A percentile compares a stretch with the other conserved stretches of the same genome.
phyloP scores from a whole-genome alignment of 53 echinoderm and acorn worm species.

The Glandiceps talaboti region DNA sequence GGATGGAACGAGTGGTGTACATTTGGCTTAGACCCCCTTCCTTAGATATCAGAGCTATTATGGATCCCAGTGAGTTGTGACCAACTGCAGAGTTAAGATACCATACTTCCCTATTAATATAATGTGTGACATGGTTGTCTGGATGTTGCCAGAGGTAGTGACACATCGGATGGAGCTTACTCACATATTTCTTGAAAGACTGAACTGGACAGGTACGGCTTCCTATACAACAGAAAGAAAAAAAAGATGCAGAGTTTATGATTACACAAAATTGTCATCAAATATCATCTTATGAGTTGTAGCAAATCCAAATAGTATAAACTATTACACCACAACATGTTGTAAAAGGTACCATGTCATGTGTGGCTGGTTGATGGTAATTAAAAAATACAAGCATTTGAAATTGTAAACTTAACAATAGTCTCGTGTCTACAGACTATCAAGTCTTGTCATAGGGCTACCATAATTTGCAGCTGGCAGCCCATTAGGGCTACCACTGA shows the following conservation, averaged over 20 bases:
- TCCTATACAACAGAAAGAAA: not conserved
- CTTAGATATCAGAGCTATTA: not conserved
- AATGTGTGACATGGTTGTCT: not conserved
- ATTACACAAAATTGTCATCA: no score
- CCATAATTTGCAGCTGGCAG: no score
- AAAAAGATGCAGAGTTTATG: not conserved
- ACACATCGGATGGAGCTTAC: not conserved
- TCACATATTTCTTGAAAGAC: not conserved
- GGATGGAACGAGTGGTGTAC: not conserved
- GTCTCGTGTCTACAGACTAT: no score
- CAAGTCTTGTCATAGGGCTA: no score
- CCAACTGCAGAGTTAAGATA: not conserved
- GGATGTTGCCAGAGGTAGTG: not conserved
- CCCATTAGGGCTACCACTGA: no score
- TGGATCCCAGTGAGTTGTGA: not conserved
- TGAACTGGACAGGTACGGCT: not conserved
- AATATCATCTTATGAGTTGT: no score
- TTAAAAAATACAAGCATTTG: no score
- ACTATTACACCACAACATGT: no score
- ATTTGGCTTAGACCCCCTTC: not conserved
- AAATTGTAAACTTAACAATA: no score
- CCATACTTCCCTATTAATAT: not conserved
- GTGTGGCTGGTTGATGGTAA: no score
- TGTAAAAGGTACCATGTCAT: no score
- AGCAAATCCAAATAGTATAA: no score